Percentiles rank a stretch among this genome's conserved stretches.
phyloP scores from a whole-genome alignment of 2,113 vertebrate genomes.

The Bos indicus region DNA sequence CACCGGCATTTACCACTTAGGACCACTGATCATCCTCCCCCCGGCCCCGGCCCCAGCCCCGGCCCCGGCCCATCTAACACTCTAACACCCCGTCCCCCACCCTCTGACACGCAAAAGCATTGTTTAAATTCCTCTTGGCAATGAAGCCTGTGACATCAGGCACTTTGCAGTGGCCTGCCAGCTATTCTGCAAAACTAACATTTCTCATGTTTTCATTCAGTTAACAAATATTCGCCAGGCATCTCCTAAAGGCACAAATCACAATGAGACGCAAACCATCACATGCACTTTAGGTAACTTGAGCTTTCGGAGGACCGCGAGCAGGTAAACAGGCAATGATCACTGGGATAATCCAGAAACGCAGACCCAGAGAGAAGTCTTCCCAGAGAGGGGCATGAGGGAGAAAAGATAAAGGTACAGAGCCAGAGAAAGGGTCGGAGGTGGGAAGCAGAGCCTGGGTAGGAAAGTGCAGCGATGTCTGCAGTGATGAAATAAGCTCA shows the following conservation, averaged over 20 bases:
- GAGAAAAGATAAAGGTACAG: neutral
- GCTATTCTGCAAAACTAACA: neutral
- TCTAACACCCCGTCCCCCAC: neutral
- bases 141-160: neutral
- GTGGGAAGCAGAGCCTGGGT: neutral
- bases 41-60: neutral
- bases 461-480: accelerated
- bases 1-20: neutral
- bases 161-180: neutral
- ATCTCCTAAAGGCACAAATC: neutral
- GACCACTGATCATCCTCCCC: neutral
- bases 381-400: neutral
- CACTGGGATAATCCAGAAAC: neutral
- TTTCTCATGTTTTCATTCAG: neutral
- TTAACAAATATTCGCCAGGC: neutral
- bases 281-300: neutral
- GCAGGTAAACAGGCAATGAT: neutral
- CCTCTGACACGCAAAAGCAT: neutral
- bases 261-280: neutral
- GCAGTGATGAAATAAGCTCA: neutral
- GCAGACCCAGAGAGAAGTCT: neutral
- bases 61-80: neutral
- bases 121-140: neutral
- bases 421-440: neutral
- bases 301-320: neutral